Percentiles rank a stretch among this genome's conserved stretches.
These are phyloP conservation scores for Hybognathus amarus DNA, from an alignment of 2,797 vertebrate species.

Conservation along the genomic window DNA sequence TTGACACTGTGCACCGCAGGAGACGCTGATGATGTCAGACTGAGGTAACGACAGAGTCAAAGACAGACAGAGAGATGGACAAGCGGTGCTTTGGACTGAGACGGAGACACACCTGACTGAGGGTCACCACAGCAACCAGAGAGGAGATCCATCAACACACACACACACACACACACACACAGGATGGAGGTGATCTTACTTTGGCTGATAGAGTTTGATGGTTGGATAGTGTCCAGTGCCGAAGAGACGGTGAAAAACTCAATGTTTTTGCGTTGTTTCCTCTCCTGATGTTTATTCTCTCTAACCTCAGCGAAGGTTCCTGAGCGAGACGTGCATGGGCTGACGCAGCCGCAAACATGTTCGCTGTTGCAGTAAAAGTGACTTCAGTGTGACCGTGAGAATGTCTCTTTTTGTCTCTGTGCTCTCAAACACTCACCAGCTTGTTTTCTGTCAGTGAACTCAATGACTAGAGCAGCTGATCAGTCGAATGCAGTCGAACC, in stretches of 20 bases:
- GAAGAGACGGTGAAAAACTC: not conserved
- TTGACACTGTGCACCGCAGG: constrained; percentile 23
- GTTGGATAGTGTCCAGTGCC: not conserved
- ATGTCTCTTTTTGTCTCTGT: constrained; percentile 13
- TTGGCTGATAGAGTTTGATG: not conserved
- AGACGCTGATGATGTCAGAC: constrained; percentile 33
- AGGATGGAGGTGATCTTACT: not conserved
- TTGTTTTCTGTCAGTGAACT: not conserved
- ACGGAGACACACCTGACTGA: constrained; percentile 51
- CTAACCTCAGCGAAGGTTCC: not conserved
- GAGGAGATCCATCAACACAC: constrained; percentile 40
- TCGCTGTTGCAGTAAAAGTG: constrained; percentile 25
- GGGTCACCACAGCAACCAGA: constrained; percentile 45
- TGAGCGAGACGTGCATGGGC: constrained; percentile 22
- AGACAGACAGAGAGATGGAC: constrained; percentile 44
- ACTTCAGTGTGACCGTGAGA: constrained; percentile 31
- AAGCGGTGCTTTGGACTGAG: constrained; percentile 37
- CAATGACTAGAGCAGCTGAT: not conserved
- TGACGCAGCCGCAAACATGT: not conserved
- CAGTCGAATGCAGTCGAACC: constrained; percentile 15
- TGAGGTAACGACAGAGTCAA: constrained; percentile 34
- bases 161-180: not conserved
- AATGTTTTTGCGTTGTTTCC: not conserved
- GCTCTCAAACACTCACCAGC: not conserved
- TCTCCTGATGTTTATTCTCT: constrained; percentile 28